Percentiles rank a stretch among this genome's conserved stretches.
Conservation (phyloP, 2,888 invertebrate species). For the Eupithecia dodoneata region DNA sequence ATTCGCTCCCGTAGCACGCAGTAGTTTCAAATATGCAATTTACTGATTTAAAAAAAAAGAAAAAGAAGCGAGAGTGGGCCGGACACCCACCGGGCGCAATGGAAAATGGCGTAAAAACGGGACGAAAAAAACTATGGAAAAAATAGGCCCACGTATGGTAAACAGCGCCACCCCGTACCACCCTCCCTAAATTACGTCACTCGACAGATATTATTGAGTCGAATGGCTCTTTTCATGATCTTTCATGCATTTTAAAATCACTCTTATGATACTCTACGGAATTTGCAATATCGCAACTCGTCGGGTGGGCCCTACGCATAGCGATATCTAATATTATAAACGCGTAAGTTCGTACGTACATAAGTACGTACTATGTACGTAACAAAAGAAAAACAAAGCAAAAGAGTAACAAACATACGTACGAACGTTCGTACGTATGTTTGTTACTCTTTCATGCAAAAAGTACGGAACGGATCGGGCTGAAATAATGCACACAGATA, state of each 20-base stretch:
- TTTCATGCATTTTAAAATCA: constrained; percentile 13
- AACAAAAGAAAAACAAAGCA: no score
- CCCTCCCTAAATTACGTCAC: constrained; percentile 60
- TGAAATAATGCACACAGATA: no score
- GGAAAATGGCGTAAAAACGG: constrained; percentile 75
- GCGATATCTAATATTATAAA: no score
- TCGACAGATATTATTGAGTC: constrained; percentile 41
- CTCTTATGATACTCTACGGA: background rate
- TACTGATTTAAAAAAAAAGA: constrained; percentile 80
- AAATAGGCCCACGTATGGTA: constrained; percentile 77
- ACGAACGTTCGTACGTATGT: no score
- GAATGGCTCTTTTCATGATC: constrained; percentile 32
- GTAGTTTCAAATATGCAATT: constrained; percentile 84
- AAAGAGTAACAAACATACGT: no score
- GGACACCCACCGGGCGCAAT: constrained; percentile 67
- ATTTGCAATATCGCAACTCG: no score
- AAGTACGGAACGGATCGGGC: no score
- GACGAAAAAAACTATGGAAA: constrained; percentile 68
- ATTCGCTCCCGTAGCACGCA: constrained; percentile 47
- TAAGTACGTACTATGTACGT: no score
- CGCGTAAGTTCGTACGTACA: no score
- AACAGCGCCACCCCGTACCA: constrained; percentile 61
- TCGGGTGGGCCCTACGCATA: no score
- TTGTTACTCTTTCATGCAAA: no score
- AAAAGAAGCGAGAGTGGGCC: constrained; percentile 54